phyloP scores from a whole-genome alignment of 2,888 invertebrate species.

The Anoplius nigerrimus region DNA sequence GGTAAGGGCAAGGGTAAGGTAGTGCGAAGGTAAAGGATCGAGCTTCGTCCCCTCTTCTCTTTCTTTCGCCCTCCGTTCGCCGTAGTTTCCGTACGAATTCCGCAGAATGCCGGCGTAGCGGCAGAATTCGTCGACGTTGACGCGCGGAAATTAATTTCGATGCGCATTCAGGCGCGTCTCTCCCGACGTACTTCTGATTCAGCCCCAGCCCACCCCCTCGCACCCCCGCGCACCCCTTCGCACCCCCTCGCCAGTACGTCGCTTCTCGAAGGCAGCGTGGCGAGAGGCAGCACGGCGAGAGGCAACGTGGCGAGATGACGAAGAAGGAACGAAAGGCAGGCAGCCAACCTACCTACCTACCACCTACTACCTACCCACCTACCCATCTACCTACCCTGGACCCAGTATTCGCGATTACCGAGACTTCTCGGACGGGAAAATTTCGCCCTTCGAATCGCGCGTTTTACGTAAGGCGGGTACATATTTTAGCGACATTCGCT shows the following conservation, averaged over 20 bases:
- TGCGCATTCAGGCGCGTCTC: not conserved
- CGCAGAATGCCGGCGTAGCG: not conserved
- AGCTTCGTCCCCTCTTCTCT: not conserved
- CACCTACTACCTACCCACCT: too few species aligned
- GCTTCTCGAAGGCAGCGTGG: not conserved
- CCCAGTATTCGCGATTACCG: conserved; percentile 3
- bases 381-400: conserved; percentile 1
- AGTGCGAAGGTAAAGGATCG: too few species aligned
- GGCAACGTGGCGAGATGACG: not conserved
- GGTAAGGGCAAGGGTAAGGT: too few species aligned
- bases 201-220: not conserved
- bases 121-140: conserved; percentile 11
- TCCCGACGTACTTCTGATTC: conserved; percentile 2
- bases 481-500: conserved; percentile 60
- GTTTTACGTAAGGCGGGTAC: conserved; percentile 48
- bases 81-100: conserved; percentile 25
- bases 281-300: not conserved
- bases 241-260: not conserved
- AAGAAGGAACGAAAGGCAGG: not conserved
- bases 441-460: conserved; percentile 47
- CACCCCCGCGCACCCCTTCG: not conserved
- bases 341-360: too few species aligned
- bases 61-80: not conserved
- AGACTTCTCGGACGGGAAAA: conserved; percentile 27
- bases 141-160: conserved; percentile 17